These are phyloP conservation scores for Gopherus evgoodei DNA, from an alignment of 2,113 vertebrate species.

Conservation along the genomic window DNA sequence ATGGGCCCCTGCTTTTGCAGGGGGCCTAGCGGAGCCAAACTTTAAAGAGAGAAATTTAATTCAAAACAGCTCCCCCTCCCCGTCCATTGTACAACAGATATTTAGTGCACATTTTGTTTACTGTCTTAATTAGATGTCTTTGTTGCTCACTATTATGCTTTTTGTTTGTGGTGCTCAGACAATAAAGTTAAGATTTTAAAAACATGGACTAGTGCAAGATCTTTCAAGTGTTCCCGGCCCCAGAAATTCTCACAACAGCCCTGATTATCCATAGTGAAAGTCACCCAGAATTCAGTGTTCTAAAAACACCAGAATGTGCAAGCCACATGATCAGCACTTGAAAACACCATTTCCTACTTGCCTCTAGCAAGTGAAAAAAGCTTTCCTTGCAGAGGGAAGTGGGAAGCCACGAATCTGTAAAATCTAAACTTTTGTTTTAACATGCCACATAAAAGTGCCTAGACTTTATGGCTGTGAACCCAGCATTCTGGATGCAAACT, in stretches of 20 bases:
- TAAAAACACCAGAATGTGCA: conserved; percentile 3
- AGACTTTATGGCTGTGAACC: neutral
- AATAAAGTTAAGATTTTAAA: neutral
- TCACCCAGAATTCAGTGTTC: neutral
- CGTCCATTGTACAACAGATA: neutral
- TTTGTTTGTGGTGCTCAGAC: neutral
- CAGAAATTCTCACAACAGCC: neutral
- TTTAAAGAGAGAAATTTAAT: neutral
- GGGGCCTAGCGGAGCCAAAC: neutral
- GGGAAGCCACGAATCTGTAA: neutral
- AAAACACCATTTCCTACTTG: conserved; percentile 36
- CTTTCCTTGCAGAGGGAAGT: conserved; percentile 13
- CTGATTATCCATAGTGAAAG: conserved; percentile 28
- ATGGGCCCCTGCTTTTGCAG: neutral
- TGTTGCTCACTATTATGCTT: neutral
- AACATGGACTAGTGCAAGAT: conserved; percentile 17
- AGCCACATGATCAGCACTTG: neutral
- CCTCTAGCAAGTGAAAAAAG: conserved; percentile 7
- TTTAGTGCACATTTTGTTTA: neutral
- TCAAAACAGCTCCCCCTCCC: neutral
- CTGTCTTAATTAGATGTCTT: neutral
- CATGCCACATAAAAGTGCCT: neutral
- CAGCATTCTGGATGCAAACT: neutral
- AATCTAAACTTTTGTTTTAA: neutral
- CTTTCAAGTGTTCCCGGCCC: conserved; percentile 5